phyloP scores from a whole-genome alignment of 2,888 invertebrate species.

The Smittia sp. region DNA sequence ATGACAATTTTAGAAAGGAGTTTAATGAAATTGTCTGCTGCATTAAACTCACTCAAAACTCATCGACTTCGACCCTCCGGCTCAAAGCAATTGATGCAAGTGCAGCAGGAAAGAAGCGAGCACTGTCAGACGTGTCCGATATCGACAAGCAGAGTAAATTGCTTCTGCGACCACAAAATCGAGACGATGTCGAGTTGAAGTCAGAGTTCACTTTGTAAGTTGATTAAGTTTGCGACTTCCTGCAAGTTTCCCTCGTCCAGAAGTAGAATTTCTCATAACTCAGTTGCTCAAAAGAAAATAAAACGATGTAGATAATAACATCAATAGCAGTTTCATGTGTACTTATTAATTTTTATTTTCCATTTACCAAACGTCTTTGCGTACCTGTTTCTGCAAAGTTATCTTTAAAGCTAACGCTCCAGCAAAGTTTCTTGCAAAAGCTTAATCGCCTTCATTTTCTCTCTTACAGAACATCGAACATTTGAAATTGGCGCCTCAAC shows the following conservation, averaged over 20 bases:
- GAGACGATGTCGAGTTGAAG: neutral
- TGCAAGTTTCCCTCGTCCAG: too few relatives aligned
- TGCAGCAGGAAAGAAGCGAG: slow-evolving; percentile 21
- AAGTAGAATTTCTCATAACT: too few relatives aligned
- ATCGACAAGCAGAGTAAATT: slow-evolving; percentile 21
- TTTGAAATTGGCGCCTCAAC: slow-evolving; percentile 4
- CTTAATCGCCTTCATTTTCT: neutral
- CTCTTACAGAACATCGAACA: slow-evolving; percentile 28
- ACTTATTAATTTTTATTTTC: neutral
- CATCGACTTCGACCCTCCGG: neutral
- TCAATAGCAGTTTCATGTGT: neutral
- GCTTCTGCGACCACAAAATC: neutral
- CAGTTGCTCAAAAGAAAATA: neutral
- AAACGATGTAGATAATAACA: neutral
- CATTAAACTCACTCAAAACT: slow-evolving; percentile 45
- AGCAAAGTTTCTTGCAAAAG: neutral
- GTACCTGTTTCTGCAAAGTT: neutral
- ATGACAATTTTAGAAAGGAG: slow-evolving; percentile 89
- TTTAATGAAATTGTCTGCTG: slow-evolving; percentile 75
- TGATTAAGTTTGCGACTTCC: too few relatives aligned
- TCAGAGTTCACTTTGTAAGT: slow-evolving; percentile 18
- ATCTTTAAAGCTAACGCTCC: neutral
- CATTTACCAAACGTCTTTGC: too few relatives aligned
- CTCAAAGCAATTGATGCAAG: slow-evolving; percentile 17
- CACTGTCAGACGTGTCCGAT: neutral